Base-by-base conservation (phyloP, 2,797 vertebrate genomes). In the Hemibagrus guttatus region DNA sequence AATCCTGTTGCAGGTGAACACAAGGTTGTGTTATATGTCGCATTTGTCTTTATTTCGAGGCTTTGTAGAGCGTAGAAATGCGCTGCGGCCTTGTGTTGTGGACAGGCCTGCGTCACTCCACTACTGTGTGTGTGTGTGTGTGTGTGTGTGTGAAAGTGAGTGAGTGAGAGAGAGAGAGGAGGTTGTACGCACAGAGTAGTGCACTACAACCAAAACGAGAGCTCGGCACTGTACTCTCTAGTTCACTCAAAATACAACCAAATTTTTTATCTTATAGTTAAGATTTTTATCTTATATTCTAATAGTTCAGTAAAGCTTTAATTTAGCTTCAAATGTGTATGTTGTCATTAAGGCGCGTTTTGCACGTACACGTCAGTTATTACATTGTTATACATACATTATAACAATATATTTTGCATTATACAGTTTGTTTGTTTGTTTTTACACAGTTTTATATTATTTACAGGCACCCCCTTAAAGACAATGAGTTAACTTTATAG, bases 31-130 rank as follows among this genome's bases (percentile, higher is more conserved):
- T 46, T 58, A 21, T 9, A 74, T 46, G 23, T 54, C 42, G 28
- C 42, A 72, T 89, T 86, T 79, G 85, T 87, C 63, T 21, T 31
- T 71, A 84, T 88, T 81, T 59, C 21, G 42, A 72, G 84, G 89
- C 79, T 88, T 23, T 28, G 49, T 89, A 91, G 90, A 79, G 85
- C 79, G 88, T 81, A 74, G 69, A 84, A 87, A 28, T 89, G 82
- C 68, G 85, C 86, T 91, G 94, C 90, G 95, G 95, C 95, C 95
- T 94, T 91, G 89, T 91, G 91, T 86, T 88, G 80, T 89, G 81
- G 86, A 42, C 91, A 92, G 95, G 95, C 95, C 95, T 95, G 93
- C 90, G 89, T 90, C 86, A 91, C 91, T 89, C 89, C 90, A 92
- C 93, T 92, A 74, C 69, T 74, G 59, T 49, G 56, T 63, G 83